Evolutionary conservation across 2,797 vertebrate species (phyloP).

Genomic region (Anisognathus igniventris): DNA sequence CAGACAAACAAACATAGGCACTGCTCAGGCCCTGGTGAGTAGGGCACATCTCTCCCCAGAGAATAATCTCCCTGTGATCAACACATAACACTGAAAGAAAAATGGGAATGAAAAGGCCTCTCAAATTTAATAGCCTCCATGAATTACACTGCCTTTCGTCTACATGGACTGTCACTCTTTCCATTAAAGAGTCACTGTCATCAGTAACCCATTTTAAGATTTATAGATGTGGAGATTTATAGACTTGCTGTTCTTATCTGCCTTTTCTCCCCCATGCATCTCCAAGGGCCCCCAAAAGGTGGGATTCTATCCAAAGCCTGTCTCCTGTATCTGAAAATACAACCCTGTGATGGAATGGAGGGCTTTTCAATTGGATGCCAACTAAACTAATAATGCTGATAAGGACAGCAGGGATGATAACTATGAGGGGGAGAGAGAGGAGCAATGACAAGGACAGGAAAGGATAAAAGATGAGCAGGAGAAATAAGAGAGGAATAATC

Average conservation of each 20-base stretch:
- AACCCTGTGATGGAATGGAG: background rate
- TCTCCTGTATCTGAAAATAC: background rate
- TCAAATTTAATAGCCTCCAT: constrained; percentile 62
- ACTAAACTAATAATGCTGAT: constrained; percentile 1
- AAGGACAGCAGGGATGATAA: constrained; percentile 14
- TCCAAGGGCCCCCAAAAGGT: background rate
- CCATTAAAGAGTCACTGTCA: constrained; percentile 58
- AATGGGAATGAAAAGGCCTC: constrained; percentile 52
- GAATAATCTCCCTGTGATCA: constrained; percentile 26
- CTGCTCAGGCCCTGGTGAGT: background rate
- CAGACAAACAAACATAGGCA: background rate
- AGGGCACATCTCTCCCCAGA: constrained; percentile 18
- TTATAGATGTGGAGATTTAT: constrained; percentile 43
- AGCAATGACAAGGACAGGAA: background rate
- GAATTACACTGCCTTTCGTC: constrained; percentile 46
- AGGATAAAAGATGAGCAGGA: background rate
- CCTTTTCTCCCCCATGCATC: background rate
- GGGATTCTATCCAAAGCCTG: background rate
- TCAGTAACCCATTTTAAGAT: constrained; percentile 55
- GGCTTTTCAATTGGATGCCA: background rate
- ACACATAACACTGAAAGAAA: constrained; percentile 49
- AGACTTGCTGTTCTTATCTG: constrained; percentile 39
- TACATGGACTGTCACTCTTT: constrained; percentile 55
- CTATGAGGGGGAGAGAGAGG: too few relatives aligned
- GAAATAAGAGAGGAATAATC: background rate